Conservation (phyloP, 2,888 invertebrate species). For the Brachylomia viminalis region DNA sequence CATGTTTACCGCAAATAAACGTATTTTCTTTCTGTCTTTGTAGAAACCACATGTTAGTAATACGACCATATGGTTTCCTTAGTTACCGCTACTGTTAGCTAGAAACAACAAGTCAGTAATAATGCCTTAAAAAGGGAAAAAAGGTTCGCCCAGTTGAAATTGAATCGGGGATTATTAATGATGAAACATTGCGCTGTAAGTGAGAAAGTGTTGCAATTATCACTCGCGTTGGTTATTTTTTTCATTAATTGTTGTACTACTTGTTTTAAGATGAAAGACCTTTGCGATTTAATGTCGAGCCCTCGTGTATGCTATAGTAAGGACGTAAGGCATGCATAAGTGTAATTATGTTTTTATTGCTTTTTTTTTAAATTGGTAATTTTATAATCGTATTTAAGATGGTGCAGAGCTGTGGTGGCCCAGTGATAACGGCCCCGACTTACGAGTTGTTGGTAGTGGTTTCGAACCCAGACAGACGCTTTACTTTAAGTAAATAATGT, state of each 20-base stretch:
- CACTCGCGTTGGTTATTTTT: conserved; percentile 1
- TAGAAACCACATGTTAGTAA: too few species aligned
- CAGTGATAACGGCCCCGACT: too few species aligned
- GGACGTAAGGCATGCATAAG: neutral
- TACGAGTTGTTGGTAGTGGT: too few species aligned
- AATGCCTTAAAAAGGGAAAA: conserved; percentile 54
- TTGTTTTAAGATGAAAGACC: conserved; percentile 5
- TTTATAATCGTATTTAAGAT: neutral
- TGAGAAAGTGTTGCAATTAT: conserved; percentile 34
- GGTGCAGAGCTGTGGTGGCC: too few species aligned
- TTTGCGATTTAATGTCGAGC: conserved; percentile 18
- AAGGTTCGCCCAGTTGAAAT: conserved; percentile 29
- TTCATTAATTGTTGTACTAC: neutral
- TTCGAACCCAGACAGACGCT: too few species aligned
- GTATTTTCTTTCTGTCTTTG: too few species aligned
- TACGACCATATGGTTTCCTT: conserved; percentile 39
- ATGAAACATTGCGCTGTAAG: conserved; percentile 40
- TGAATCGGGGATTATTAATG: conserved; percentile 46
- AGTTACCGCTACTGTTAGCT: neutral
- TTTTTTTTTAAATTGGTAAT: neutral
- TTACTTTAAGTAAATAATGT: too few species aligned
- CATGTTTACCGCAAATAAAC: too few species aligned
- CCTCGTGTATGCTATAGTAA: neutral
- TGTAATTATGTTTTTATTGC: neutral
- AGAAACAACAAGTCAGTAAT: conserved; percentile 36